These are phyloP conservation scores for Ptychochromis oligacanthus DNA, from an alignment of 2,113 vertebrate genomes.

Conservation along the genomic window DNA sequence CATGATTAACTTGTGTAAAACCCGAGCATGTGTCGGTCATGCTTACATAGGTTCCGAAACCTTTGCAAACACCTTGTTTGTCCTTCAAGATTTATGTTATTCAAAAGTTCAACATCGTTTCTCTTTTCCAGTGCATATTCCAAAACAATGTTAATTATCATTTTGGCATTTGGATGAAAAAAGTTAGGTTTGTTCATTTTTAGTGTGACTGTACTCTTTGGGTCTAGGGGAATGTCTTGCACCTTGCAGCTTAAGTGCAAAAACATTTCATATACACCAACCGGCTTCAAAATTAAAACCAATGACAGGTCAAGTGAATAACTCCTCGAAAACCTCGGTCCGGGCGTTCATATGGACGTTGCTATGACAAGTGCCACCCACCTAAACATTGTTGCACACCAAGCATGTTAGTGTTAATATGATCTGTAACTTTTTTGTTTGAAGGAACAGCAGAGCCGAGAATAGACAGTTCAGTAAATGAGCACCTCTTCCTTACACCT, in stretches of 20 bases:
- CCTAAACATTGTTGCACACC: neutral
- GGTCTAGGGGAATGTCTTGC: neutral
- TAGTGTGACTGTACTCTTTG: neutral
- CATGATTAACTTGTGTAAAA: neutral
- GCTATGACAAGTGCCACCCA: too few species aligned
- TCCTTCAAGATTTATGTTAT: neutral
- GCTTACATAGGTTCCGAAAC: neutral
- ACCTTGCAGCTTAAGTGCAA: neutral
- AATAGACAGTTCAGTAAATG: slow-evolving; percentile 41
- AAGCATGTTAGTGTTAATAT: neutral
- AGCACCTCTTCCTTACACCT: slow-evolving; percentile 33
- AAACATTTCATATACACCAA: neutral
- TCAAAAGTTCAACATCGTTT: neutral
- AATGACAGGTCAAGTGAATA: neutral
- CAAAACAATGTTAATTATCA: neutral
- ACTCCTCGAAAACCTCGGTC: neutral
- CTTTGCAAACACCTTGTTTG: neutral
- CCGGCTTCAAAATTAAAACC: too few species aligned
- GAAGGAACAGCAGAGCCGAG: neutral
- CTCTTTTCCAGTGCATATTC: neutral
- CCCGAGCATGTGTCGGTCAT: neutral
- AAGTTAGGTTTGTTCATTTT: neutral
- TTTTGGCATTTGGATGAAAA: neutral
- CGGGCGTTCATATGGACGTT: neutral
- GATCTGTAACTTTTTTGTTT: neutral